phyloP scores from a whole-genome alignment of 2,113 vertebrate genomes.

The Benitochromis conjunctus region DNA sequence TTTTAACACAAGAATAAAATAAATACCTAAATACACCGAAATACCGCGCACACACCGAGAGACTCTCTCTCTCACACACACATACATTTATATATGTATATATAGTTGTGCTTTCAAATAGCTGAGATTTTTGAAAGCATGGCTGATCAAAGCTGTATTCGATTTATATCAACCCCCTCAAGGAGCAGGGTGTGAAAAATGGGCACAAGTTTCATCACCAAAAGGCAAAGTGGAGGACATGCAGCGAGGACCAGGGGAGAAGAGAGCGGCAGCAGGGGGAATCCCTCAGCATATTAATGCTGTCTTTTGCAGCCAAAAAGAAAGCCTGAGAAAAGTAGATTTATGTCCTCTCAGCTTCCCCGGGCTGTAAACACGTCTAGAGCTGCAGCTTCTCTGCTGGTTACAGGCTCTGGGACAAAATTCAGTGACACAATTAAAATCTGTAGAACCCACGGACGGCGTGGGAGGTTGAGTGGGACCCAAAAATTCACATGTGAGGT shows the following conservation, averaged over 20 bases:
- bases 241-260: conserved; percentile 68
- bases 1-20: background rate
- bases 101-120: background rate
- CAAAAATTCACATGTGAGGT: conserved; percentile 81
- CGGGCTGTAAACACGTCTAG: conserved; percentile 86
- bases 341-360: conserved; percentile 80
- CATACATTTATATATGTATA: background rate
- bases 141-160: conserved; percentile 25
- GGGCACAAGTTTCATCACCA: conserved; percentile 76
- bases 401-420: conserved; percentile 75
- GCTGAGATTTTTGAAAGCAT: background rate
- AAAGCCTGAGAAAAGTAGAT: conserved; percentile 72
- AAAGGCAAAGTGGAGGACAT: conserved; percentile 72
- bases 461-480: conserved; percentile 85
- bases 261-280: conserved; percentile 76
- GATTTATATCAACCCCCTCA: conserved; percentile 23
- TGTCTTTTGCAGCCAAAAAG: conserved; percentile 83
- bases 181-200: conserved; percentile 55
- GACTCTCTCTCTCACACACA: background rate
- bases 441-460: conserved; percentile 72
- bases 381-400: conserved; percentile 72
- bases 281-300: conserved; percentile 87
- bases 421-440: conserved; percentile 71
- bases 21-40: background rate
- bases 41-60: background rate